Evolutionary conservation across 2,113 vertebrate species (phyloP), one percentile per base, ranked within the genome.

Genomic region (Lutjanus erythropterus): DNA sequence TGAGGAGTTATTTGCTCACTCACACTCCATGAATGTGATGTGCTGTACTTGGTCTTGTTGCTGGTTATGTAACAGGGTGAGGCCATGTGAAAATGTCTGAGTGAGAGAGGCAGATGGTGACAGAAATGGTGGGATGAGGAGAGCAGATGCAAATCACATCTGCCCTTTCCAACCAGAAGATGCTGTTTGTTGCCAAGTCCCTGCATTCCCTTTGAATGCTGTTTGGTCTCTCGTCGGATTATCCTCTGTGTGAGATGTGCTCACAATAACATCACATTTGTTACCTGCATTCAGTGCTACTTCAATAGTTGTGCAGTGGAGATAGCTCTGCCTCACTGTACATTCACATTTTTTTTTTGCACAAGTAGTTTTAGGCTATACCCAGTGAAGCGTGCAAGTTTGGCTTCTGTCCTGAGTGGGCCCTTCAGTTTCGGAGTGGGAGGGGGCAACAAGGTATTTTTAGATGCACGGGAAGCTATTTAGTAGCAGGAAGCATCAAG

Each of bases 51-150:
- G 44, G n/a, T 56, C 55, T 50, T 58, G n/a, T 72, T 71, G 33
- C 21, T 68, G 61, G 71, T 92, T 93, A 89, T 72, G 47, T 88
- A 94, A 92, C 31, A 46, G 71, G 62, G 77, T 64, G 81, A 79
- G 73, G 75, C 39, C 7, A 53, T 59, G 52, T 75, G 65, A 85
- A 80, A 62, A 44, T 29, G 61, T 75, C 46, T 56, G 50, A 82
- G 29, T 55, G 74, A 85, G 49, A 46, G 65, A 81, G 52, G 59
- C 46, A 81, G 58, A 67, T 68, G 41, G 53, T 71, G 39, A 35
- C 42, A 41, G 35, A 53, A 59, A 55, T 6, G 19, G 35, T 60
- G 56, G 31, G 66, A 61, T 58, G 52, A 37, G 42, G 58, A 46
- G 59, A 62, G 27, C 33, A 66, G 62, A 80, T 23, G 27, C 12